A percentile compares a stretch with the other conserved stretches of the same genome.
These are phyloP conservation scores for Watsonalla binaria DNA, from an alignment of 2,888 invertebrate species.

Conservation along the genomic window DNA sequence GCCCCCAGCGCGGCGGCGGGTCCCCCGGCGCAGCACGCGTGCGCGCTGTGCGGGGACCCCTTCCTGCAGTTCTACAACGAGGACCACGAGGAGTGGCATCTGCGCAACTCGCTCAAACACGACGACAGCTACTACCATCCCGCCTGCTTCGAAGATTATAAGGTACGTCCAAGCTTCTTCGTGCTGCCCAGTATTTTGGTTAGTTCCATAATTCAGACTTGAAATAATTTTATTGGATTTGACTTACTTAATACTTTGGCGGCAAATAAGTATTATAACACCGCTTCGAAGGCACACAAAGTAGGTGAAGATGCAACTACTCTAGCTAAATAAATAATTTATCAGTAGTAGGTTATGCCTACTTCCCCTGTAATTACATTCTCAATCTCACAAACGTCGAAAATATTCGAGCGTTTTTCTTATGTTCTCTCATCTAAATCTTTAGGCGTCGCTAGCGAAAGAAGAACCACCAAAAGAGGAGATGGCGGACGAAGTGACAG, in stretches of 20 bases:
- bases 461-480: conserved; percentile 29
- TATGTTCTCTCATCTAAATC: background rate
- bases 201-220: too few species aligned
- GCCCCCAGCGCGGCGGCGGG: conserved; percentile 85
- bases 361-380: too few species aligned
- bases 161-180: conserved; percentile 75
- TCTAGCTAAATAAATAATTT: too few species aligned
- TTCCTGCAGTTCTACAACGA: conserved; percentile 98
- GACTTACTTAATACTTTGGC: too few species aligned
- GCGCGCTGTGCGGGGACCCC: conserved; percentile 94
- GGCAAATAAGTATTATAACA: too few species aligned
- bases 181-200: too few species aligned
- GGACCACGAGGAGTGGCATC: conserved; percentile 98
- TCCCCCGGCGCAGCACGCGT: conserved; percentile 82
- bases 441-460: conserved; percentile 54
- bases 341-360: too few species aligned
- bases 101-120: conserved; percentile 88
- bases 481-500: conserved; percentile 24
- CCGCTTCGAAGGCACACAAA: too few species aligned
- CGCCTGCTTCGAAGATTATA: conserved; percentile 91
- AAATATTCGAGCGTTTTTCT: background rate
- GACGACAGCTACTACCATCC: conserved; percentile 92
- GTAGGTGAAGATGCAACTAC: too few species aligned
- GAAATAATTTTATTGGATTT: too few species aligned
- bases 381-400: background rate